These are phyloP conservation scores for Apogon talboti DNA, from an alignment of 2,797 vertebrate species.

Conservation along the genomic window DNA sequence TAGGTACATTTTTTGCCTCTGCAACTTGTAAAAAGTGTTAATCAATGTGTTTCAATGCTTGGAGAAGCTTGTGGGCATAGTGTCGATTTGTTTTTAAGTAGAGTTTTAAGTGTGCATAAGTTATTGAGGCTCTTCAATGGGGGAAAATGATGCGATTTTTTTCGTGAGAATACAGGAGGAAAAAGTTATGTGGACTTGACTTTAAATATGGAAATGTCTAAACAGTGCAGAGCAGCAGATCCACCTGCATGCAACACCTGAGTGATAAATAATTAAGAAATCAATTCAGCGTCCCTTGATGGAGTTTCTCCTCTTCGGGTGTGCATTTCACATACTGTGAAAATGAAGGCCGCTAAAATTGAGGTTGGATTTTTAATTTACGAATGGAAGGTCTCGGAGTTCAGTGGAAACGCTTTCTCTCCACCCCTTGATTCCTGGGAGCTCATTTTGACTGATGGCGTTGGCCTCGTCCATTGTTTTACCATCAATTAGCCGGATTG, in stretches of 20 bases:
- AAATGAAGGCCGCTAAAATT: conserved; percentile 34
- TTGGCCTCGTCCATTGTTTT: conserved; percentile 55
- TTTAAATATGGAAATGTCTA: background rate
- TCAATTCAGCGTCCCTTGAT: conserved; percentile 29
- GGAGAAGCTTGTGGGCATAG: too few relatives aligned
- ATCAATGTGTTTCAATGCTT: too few relatives aligned
- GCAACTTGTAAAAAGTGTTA: too few relatives aligned
- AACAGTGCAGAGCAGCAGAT: background rate
- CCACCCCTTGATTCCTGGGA: conserved; percentile 49
- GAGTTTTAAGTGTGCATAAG: too few relatives aligned
- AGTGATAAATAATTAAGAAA: conserved; percentile 44
- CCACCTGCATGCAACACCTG: conserved; percentile 5
- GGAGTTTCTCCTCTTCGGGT: conserved; percentile 55
- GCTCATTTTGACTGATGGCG: conserved; percentile 50
- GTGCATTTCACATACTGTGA: conserved; percentile 53
- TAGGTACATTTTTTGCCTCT: too few relatives aligned
- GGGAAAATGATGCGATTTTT: too few relatives aligned
- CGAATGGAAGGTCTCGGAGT: conserved; percentile 59
- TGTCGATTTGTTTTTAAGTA: too few relatives aligned
- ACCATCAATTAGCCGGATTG: conserved; percentile 78
- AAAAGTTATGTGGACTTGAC: too few relatives aligned
- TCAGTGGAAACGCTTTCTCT: conserved; percentile 71
- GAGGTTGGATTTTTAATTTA: conserved; percentile 66
- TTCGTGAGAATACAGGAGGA: too few relatives aligned
- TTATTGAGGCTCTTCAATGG: too few relatives aligned